Percentiles rank a stretch among this genome's conserved stretches.
phyloP scores from a whole-genome alignment of 2,888 invertebrate species.

The Napeogenes sylphis region DNA sequence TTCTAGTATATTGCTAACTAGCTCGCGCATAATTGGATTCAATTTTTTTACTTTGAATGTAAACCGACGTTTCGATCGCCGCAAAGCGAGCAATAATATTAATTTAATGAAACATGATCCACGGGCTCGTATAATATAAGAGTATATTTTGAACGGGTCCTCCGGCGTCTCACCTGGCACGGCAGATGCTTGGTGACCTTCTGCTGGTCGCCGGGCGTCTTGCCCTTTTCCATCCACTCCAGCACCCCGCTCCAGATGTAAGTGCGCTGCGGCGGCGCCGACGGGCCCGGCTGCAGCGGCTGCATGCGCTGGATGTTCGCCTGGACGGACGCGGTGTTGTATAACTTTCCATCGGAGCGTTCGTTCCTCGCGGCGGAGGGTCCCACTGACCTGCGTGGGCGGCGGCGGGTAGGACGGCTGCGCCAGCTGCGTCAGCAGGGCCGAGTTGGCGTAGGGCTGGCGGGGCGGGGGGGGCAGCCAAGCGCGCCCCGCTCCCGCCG shows the following conservation, averaged over 20 bases:
- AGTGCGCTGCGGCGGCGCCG: slow-evolving; percentile 48
- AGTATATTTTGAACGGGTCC: background rate
- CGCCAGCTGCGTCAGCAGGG: slow-evolving; percentile 80
- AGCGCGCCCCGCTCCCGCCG: slow-evolving; percentile 35
- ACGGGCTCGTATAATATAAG: too few species aligned
- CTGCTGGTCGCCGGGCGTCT: slow-evolving; percentile 84
- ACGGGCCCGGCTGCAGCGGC: slow-evolving; percentile 47
- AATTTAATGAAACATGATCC: too few species aligned
- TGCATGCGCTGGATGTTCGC: slow-evolving; percentile 53
- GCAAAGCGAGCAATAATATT: too few species aligned
- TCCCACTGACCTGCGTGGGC: slow-evolving; percentile 43
- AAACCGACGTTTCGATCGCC: too few species aligned
- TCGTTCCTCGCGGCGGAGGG: too few species aligned
- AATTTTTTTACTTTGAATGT: too few species aligned
- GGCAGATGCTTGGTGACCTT: slow-evolving; percentile 86
- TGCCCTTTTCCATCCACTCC: slow-evolving; percentile 96
- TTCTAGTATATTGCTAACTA: too few species aligned
- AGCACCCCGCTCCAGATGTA: slow-evolving; percentile 88
- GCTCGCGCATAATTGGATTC: too few species aligned
- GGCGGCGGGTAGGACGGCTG: slow-evolving; percentile 79
- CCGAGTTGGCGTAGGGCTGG: slow-evolving; percentile 67
- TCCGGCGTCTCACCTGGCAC: slow-evolving; percentile 58
- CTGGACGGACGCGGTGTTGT: slow-evolving; percentile 23
- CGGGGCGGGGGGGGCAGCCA: slow-evolving; percentile 52
- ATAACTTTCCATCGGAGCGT: too few species aligned